Evolutionary conservation across 2,797 vertebrate species (phyloP), one percentile per base, ranked within the genome.

Genomic region (Anolis apletophallus): DNA sequence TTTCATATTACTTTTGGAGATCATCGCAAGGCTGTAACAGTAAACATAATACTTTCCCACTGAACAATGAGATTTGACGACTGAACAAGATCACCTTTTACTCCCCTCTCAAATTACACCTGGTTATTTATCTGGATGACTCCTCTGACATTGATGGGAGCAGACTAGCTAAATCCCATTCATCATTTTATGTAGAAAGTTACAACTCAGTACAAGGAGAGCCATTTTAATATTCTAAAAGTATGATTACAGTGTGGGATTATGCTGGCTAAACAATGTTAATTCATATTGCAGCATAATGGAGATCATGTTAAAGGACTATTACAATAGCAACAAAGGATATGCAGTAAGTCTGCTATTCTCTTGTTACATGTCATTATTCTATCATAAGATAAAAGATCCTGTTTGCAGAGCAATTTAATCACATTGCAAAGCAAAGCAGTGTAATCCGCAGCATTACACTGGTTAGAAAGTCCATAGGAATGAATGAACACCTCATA

Each of bases 341-440:
- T 83, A 93, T 91, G 81, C 77, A n/a, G 75, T 1, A 10, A 78
- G 23, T 85, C 76, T 54, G 61, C 50, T 69, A 1, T 78, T 88
- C 90, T 94, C 93, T 92, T 92, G 80, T 93, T 94, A 92, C 89
- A 91, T 13, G 0, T 86, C 87, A 91, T 94, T 94, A 90, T 92
- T 91, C 86, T 92, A 40, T 88, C 91, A 93, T 92, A 92, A 89
- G 85, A 86, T 90, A 88, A 94, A 92, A 89, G 82, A 76, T 95
- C 93, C 94, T 90, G 83, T 79, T 67, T 91, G 91, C 93, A 92
- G 90, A 94, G 84, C 88, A 93, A 90, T 91, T 91, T 93, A 84
- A 94, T 94, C 92, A 89, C 91, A 46, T 46, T 46, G 46, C 46
- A 46, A 46, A 46, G 46, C 46, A 46, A 46, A 46, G 46, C 46